A percentile compares a stretch with the other conserved stretches of the same genome.
phyloP scores from a whole-genome alignment of 2,797 vertebrate genomes.

The Scarus forsteni region DNA sequence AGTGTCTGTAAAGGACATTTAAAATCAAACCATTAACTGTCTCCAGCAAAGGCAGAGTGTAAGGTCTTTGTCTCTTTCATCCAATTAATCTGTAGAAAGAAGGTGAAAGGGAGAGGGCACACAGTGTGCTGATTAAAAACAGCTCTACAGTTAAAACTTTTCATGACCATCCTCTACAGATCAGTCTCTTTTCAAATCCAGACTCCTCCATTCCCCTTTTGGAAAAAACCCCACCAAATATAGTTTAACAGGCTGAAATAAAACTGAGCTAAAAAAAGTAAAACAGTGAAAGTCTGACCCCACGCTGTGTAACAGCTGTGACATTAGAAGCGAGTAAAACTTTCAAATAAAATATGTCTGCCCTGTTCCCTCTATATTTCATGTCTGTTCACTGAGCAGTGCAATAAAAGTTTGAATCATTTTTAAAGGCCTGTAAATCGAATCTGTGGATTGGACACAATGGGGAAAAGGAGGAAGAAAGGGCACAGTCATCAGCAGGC shows the following conservation, averaged over 20 bases:
- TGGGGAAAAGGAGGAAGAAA: slow-evolving; percentile 72
- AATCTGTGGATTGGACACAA: slow-evolving; percentile 81
- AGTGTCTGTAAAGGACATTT: not conserved
- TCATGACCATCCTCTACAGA: slow-evolving; percentile 10
- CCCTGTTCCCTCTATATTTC: slow-evolving; percentile 72
- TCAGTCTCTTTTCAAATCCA: slow-evolving; percentile 32
- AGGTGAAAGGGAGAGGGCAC: not conserved
- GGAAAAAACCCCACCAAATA: slow-evolving; percentile 17
- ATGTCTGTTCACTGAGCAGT: slow-evolving; percentile 73
- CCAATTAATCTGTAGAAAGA: slow-evolving; percentile 24
- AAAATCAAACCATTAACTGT: not conserved
- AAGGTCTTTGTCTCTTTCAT: slow-evolving; percentile 12
- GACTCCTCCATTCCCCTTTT: slow-evolving; percentile 12
- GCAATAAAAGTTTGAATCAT: slow-evolving; percentile 79
- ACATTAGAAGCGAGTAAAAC: slow-evolving; percentile 70
- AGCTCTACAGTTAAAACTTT: slow-evolving; percentile 17
- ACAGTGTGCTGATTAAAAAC: slow-evolving; percentile 14
- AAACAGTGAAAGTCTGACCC: slow-evolving; percentile 42
- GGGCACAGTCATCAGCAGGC: slow-evolving; percentile 84
- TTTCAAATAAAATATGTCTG: slow-evolving; percentile 76
- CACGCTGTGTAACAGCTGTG: slow-evolving; percentile 41
- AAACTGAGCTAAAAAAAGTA: slow-evolving; percentile 36
- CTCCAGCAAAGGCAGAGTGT: slow-evolving; percentile 27
- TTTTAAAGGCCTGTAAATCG: slow-evolving; percentile 81
- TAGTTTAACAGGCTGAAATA: slow-evolving; percentile 24